These are phyloP conservation scores for Archocentrus centrarchus DNA, from an alignment of 2,113 vertebrate species.

Conservation along the genomic window DNA sequence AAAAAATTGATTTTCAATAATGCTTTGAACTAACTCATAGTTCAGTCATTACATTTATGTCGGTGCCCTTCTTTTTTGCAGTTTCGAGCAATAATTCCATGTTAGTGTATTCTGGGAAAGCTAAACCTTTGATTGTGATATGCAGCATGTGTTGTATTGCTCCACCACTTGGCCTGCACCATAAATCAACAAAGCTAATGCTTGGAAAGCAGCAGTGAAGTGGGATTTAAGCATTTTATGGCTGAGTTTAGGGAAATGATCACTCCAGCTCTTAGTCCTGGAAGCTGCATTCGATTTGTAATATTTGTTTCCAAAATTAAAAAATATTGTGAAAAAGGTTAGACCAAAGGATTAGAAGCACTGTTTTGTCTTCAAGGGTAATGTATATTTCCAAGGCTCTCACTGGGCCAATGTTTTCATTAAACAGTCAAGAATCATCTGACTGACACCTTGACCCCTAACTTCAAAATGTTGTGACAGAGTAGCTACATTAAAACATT, in stretches of 20 bases:
- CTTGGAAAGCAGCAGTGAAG: slow-evolving; percentile 50
- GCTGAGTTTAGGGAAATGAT: slow-evolving; percentile 41
- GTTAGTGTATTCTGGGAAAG: slow-evolving; percentile 41
- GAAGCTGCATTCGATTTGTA: slow-evolving; percentile 22
- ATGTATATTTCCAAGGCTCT: slow-evolving; percentile 4
- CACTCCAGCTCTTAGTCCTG: slow-evolving; percentile 32
- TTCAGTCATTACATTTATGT: slow-evolving; percentile 8
- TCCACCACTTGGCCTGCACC: slow-evolving; percentile 34
- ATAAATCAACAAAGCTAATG: slow-evolving; percentile 56
- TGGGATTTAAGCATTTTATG: slow-evolving; percentile 53
- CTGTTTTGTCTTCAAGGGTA: slow-evolving; percentile 29
- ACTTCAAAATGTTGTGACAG: slow-evolving; percentile 5
- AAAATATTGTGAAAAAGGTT: slow-evolving; percentile 18
- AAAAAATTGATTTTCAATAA: not conserved
- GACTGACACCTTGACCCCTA: not conserved
- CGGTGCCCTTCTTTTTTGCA: not conserved
- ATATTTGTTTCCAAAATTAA: slow-evolving; percentile 29
- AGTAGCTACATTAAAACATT: not conserved
- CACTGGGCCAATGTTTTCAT: not conserved
- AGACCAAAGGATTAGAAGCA: slow-evolving; percentile 29
- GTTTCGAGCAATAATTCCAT: slow-evolving; percentile 10
- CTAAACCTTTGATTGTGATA: slow-evolving; percentile 41
- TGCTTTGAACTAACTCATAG: not conserved
- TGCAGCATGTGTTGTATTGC: slow-evolving; percentile 60
- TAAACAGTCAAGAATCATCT: not conserved